These are phyloP conservation scores for Agonopterix heracliana DNA, from an alignment of 2,888 invertebrate genomes.

Conservation along the genomic window DNA sequence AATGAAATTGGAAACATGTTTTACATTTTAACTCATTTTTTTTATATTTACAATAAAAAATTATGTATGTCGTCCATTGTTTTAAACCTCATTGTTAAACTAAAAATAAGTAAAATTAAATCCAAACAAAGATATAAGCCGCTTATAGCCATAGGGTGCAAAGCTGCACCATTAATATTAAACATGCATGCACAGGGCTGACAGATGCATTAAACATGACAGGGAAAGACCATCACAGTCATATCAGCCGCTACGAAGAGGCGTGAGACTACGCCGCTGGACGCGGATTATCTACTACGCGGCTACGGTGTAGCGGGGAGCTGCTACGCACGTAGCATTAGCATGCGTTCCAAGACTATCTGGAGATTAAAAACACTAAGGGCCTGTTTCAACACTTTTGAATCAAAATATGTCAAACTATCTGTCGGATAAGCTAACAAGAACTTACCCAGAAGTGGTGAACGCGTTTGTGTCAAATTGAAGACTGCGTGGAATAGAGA, in stretches of 20 bases:
- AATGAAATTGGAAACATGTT: no score
- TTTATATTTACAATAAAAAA: no score
- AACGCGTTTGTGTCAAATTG: no score
- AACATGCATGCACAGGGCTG: slow-evolving; percentile 47
- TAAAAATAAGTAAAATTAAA: slow-evolving; percentile 1
- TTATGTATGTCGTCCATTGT: background rate
- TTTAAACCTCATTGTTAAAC: background rate
- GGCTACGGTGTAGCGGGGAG: slow-evolving; percentile 55
- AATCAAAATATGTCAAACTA: no score
- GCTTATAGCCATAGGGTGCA: slow-evolving; percentile 22
- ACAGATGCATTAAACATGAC: slow-evolving; percentile 64
- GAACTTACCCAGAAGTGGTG: no score
- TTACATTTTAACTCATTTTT: no score
- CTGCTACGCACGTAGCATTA: slow-evolving; percentile 44
- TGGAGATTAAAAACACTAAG: slow-evolving; percentile 13
- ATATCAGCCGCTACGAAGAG: slow-evolving; percentile 45
- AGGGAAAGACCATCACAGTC: slow-evolving; percentile 59
- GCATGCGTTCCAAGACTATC: slow-evolving; percentile 21
- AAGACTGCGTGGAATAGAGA: no score
- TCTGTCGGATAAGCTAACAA: no score
- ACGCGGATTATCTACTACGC: slow-evolving; percentile 64
- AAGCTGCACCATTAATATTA: slow-evolving; percentile 40
- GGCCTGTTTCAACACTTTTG: no score
- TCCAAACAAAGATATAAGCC: slow-evolving; percentile 1
- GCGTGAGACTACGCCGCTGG: slow-evolving; percentile 67